Base-by-base conservation (phyloP, 1,140 invertebrate genomes). In the Drosophila rufa region DNA sequence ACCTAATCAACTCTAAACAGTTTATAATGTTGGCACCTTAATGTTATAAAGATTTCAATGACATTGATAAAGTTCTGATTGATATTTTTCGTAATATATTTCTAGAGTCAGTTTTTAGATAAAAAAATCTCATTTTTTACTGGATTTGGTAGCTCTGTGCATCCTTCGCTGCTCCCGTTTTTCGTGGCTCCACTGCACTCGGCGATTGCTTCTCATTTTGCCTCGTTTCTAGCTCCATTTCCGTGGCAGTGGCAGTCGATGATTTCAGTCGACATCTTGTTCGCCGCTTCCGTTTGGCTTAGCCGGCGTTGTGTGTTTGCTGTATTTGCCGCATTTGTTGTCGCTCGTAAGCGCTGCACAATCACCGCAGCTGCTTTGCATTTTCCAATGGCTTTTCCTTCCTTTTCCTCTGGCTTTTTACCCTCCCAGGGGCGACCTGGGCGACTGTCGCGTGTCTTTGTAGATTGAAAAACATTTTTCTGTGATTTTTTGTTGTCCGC, bases 221-320 rank as follows among this genome's bases (percentile, higher is more conserved):
- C 22, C 51, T 65, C 65, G 77, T 60, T 77, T 65, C 73, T 70
- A 57, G 73, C 77, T 84, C 70, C 77, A 83, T 87, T 83, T 87
- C 84, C 84, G 73, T 51, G 81, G 81, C 48, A 70, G 38, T 66
- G 80, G 66, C 51, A 89, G 77, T 87, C 66, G 84, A 87, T 87
- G 84, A 89, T 87, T 87, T 80, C 75, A 78, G 80, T 83, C 86
- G 84, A 87, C 84, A 87, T 89, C 84, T 87, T 87, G 84, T 80
- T 87, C 75, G 61, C 64, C 67, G 84, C 84, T 64, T 67, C 27
- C 46, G 67, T 61, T 55, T 70, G 61, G 62, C 46, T 55, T 42
- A 38, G 68, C 62, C 45, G 43, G 19, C 60, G 22, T 25, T 22
- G 38, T 22, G 14, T 27, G 15, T 33, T 50, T 40, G 46, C 9